Evolutionary conservation across 2,113 vertebrate genomes (phyloP).

Genomic region (Edolisoma coerulescens): DNA sequence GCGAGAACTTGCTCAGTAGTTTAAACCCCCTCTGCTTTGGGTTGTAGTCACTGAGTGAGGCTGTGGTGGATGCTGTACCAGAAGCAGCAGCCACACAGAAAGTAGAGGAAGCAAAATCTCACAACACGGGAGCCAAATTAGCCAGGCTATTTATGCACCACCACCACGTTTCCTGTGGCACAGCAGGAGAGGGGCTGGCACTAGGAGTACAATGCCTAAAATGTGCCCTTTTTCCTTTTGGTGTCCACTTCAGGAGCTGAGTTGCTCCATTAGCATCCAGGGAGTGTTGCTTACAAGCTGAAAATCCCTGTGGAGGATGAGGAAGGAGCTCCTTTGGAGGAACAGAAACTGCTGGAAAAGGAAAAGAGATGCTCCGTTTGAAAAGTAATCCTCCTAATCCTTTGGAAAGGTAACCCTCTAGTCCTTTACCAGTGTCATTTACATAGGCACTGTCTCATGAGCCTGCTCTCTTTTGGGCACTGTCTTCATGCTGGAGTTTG

Average conservation of each 20-base stretch:
- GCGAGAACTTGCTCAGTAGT: accelerated
- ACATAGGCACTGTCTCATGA: background rate
- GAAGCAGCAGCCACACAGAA: accelerated
- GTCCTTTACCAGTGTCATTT: background rate
- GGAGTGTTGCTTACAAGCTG: background rate
- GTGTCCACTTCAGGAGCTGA: background rate
- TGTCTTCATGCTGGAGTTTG: accelerated
- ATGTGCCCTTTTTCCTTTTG: background rate
- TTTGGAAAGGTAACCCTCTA: background rate
- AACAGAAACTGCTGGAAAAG: background rate
- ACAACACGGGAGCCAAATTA: accelerated
- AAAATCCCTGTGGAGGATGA: background rate
- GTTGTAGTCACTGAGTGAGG: background rate
- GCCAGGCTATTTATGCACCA: background rate
- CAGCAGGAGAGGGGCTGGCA: accelerated
- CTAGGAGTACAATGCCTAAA: background rate
- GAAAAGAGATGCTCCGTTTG: background rate
- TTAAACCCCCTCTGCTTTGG: background rate
- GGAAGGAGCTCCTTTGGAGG: background rate
- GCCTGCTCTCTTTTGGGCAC: background rate
- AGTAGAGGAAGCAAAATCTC: background rate
- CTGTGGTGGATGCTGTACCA: background rate
- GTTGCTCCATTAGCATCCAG: too few species aligned
- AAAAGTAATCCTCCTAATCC: background rate
- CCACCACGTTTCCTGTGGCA: accelerated